Evolutionary conservation across 2,797 vertebrate species (phyloP).

Genomic region (Syngnathus rostellatus): DNA sequence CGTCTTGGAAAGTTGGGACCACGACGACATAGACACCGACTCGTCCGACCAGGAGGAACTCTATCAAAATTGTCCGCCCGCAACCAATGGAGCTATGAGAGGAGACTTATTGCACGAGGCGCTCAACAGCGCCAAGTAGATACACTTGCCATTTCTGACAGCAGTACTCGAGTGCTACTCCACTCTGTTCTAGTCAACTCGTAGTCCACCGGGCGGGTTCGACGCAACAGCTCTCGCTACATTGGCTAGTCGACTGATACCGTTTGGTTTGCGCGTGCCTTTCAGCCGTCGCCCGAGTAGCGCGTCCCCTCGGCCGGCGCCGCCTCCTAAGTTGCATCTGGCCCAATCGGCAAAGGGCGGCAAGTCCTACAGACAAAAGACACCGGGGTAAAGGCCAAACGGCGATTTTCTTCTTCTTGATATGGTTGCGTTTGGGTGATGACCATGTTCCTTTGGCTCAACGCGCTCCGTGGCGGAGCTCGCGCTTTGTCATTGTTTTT

Average conservation of each 20-base stretch:
- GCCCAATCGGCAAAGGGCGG: constrained; percentile 1
- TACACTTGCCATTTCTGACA: background rate
- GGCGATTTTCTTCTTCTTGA: background rate
- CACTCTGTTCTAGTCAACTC: background rate
- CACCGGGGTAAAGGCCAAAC: constrained; percentile 41
- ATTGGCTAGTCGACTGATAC: background rate
- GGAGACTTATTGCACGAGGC: constrained; percentile 1
- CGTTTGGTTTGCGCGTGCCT: background rate
- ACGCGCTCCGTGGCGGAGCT: too few relatives aligned
- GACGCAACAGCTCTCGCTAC: background rate
- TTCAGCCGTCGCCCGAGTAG: background rate
- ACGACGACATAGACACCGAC: constrained; percentile 46
- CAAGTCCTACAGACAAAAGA: constrained; percentile 34
- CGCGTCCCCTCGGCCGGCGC: constrained; percentile 23
- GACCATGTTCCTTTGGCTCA: too few relatives aligned
- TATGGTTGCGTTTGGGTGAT: background rate
- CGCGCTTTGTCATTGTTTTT: background rate
- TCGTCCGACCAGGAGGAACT: constrained; percentile 58
- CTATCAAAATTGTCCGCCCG: background rate
- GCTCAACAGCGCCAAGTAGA: constrained; percentile 20
- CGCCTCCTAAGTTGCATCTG: constrained; percentile 17
- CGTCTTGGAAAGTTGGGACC: constrained; percentile 35
- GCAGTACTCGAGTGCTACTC: background rate
- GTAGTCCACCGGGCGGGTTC: background rate
- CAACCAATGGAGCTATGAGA: constrained; percentile 4